Evolutionary conservation across 1,140 invertebrate species (phyloP), one percentile per base, ranked within the genome.

Genomic region (Brachionus rubens): DNA sequence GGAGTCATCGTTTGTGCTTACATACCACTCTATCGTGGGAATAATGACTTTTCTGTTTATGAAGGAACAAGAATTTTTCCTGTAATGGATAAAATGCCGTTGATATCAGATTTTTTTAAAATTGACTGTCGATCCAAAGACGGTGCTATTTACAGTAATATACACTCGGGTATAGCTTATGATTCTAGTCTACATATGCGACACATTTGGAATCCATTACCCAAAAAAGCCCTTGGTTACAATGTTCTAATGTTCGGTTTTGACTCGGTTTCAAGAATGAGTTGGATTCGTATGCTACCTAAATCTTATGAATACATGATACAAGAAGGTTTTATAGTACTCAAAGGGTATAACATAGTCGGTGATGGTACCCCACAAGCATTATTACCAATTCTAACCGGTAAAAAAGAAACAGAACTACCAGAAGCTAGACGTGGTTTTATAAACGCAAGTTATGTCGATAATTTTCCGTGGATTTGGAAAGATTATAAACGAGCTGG

Each of bases 171-270:
- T 4, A 80, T 83, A 41, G 78, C 80, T 0, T 78, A 76, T 36
- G 79, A 80, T 41, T 70, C 75, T 6, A 46, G 56, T 52, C n/a
- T 77, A 36, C 82, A 83, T 43, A 80, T 85, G 12, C 80, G 83
- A 46, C 81, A 81, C 14, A 85, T 82, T 10, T 89, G 88, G 87
- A 80, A 86, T 10, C 82, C 85, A 30, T 81, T 88, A 7, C 84
- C 87, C 0, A 40, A 82, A 6, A 83, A 86, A 46, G 83, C 84
- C 0, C 78, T 89, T 1, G 87, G 87, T 62, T 78, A 91, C 6
- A 94, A 93, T 81, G 89, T 96, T 0, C 81, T 95, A 0, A 92
- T 96, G 86, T 90, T 94, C 76, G 93, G 92, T 0, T 92, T 94
- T 82, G 94, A 97, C 84, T 96, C 94, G 0, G 82, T 95, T 0